Conservation (phyloP, 2,888 invertebrate species). For the Lasiommata megera region DNA sequence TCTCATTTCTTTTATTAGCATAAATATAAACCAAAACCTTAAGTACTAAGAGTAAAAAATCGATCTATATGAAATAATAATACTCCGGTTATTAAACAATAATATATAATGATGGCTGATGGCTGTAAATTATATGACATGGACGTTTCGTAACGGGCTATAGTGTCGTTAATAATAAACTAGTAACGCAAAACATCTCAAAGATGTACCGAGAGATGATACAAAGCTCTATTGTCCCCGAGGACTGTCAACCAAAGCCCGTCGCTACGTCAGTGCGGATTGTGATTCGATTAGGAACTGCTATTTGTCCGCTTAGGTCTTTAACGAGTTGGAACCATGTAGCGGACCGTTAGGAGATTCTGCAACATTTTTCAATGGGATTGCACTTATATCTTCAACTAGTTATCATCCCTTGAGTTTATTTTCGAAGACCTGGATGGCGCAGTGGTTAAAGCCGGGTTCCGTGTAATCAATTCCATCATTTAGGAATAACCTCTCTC, state of each 20-base stretch:
- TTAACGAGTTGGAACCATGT: slow-evolving; percentile 62
- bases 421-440: too few relatives aligned
- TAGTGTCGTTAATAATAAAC: slow-evolving; percentile 2
- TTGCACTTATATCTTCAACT: neutral
- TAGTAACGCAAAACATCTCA: slow-evolving; percentile 41
- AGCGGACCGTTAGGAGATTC: slow-evolving; percentile 20
- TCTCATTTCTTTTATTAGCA: too few relatives aligned
- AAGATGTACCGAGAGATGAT: slow-evolving; percentile 44
- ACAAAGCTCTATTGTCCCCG: slow-evolving; percentile 48
- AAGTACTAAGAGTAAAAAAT: too few relatives aligned
- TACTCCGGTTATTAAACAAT: too few relatives aligned
- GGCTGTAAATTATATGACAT: too few relatives aligned
- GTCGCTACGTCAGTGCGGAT: slow-evolving; percentile 62
- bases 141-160: neutral
- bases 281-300: slow-evolving; percentile 74
- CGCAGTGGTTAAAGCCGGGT: too few relatives aligned
- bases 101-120: too few relatives aligned
- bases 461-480: too few relatives aligned
- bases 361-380: slow-evolving; percentile 9
- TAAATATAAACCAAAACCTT: too few relatives aligned
- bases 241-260: slow-evolving; percentile 48
- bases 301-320: slow-evolving; percentile 70
- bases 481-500: too few relatives aligned
- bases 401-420: neutral
- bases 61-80: too few relatives aligned